Evolutionary conservation across 2,797 vertebrate species (phyloP).

Genomic region (Pipistrellus nathusii): DNA sequence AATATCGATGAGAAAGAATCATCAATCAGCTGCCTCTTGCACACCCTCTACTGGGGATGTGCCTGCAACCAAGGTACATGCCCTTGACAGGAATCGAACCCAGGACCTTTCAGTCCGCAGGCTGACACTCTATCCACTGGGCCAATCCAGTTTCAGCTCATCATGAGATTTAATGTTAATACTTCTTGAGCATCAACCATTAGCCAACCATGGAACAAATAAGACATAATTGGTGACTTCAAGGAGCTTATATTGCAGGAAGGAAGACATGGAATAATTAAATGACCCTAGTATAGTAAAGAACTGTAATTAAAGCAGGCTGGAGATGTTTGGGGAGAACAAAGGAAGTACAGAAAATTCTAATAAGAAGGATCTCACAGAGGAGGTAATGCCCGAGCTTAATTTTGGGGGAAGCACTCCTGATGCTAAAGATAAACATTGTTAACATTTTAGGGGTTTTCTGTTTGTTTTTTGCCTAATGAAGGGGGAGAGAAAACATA

Average conservation of each 20-base stretch:
- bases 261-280: neutral
- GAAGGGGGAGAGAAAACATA: too few species aligned
- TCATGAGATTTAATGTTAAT: neutral
- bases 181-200: neutral
- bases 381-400: neutral
- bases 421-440: too few species aligned
- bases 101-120: too few species aligned
- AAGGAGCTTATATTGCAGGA: neutral
- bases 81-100: too few species aligned
- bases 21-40: too few species aligned
- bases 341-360: conserved; percentile 1
- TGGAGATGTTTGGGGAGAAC: neutral
- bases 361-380: neutral
- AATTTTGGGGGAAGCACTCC: neutral
- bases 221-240: neutral
- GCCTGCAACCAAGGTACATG: too few species aligned
- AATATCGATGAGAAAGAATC: too few species aligned
- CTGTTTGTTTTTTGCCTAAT: too few species aligned
- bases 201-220: neutral
- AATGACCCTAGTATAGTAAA: neutral
- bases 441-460: too few species aligned
- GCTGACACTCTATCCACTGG: too few species aligned
- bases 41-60: too few species aligned
- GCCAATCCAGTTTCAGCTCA: neutral
- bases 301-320: neutral